phyloP scores from a whole-genome alignment of 1,140 invertebrate species.

The Caerostris extrusa region DNA sequence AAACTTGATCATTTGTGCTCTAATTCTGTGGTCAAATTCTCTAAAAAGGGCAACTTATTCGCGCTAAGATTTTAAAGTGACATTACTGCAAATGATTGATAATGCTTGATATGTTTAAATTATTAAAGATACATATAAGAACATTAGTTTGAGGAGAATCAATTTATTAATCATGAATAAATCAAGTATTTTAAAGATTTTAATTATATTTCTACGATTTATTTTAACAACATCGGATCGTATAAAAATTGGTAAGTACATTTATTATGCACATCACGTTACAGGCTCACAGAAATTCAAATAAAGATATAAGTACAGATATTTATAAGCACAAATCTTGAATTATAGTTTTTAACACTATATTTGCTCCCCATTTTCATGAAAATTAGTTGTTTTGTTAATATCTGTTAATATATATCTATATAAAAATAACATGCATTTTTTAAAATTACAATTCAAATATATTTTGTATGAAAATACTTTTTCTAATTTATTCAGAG shows the following conservation, averaged over 20 bases:
- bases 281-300: not conserved
- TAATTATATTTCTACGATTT: slow-evolving; percentile 16
- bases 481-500: no score
- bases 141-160: not conserved
- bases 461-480: no score
- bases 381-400: no score
- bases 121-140: not conserved
- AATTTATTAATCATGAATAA: not conserved
- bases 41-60: not conserved
- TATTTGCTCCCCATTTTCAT: no score
- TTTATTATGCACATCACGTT: not conserved
- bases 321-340: no score
- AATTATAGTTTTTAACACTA: no score
- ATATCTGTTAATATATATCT: no score
- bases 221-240: not conserved
- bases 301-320: not conserved
- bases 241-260: slow-evolving; percentile 30
- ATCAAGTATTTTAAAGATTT: not conserved
- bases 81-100: not conserved
- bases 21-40: slow-evolving; percentile 47
- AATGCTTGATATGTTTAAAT: not conserved
- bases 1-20: slow-evolving; percentile 53
- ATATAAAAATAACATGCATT: no score
- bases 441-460: no score
- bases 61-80: not conserved